phyloP scores from a whole-genome alignment of 1,140 invertebrate species.

The Aphis gossypii region DNA sequence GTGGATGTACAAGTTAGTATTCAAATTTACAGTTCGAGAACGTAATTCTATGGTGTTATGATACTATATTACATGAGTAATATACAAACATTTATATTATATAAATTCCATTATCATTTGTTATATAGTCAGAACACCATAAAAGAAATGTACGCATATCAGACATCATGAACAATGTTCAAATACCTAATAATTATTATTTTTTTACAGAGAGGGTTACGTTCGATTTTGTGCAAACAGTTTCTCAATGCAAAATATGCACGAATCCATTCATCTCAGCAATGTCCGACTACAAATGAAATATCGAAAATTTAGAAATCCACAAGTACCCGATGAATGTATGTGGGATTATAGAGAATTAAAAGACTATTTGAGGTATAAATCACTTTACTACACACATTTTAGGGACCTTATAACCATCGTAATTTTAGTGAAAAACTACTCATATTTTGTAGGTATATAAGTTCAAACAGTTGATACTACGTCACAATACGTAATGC shows the following conservation, averaged over 20 bases:
- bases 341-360: conserved; percentile 85
- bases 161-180: background rate
- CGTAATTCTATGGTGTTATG: background rate
- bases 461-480: background rate
- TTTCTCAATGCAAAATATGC: conserved; percentile 87
- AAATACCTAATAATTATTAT: background rate
- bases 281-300: conserved; percentile 94
- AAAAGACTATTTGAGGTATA: conserved; percentile 72
- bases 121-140: background rate
- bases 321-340: conserved; percentile 74
- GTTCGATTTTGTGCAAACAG: conserved; percentile 91
- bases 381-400: background rate
- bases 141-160: background rate
- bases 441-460: background rate
- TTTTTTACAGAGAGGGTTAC: conserved; percentile 78
- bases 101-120: background rate
- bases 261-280: conserved; percentile 91
- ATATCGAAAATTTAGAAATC: conserved; percentile 84
- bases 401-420: background rate
- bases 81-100: background rate
- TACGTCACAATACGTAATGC: too few relatives aligned
- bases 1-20: conserved; percentile 86
- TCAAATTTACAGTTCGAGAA: background rate
- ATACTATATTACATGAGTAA: background rate
- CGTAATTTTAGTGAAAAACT: background rate